A percentile compares a stretch with the other conserved stretches of the same genome.
Evolutionary conservation across 2,113 vertebrate species (phyloP).

Genomic region (Ceyx cyanopectus): DNA sequence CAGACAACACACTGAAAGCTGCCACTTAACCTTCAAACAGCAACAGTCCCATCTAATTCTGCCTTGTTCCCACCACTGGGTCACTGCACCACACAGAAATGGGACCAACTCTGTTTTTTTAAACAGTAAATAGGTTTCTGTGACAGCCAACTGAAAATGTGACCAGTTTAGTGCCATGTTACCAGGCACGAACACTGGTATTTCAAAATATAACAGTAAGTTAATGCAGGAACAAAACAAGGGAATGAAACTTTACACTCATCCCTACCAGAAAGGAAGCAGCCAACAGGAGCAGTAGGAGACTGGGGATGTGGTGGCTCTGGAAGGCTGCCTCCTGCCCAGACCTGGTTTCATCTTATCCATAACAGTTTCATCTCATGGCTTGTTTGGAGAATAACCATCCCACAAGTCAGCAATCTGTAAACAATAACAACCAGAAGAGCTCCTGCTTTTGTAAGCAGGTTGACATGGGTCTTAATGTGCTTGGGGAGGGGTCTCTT

Average conservation of each 20-base stretch:
- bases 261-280: neutral
- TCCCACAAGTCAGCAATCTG: neutral
- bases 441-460: neutral
- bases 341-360: neutral
- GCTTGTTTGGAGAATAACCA: neutral
- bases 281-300: neutral
- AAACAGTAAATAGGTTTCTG: neutral
- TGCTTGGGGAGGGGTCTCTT: fast-evolving
- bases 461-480: neutral
- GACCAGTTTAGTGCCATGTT: neutral
- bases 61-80: neutral
- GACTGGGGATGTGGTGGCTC: neutral
- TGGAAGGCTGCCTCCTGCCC: neutral
- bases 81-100: neutral
- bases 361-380: neutral
- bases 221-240: neutral
- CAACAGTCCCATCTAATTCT: neutral
- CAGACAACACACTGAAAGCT: neutral
- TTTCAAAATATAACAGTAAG: neutral
- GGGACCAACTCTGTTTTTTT: neutral
- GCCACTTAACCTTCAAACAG: constrained; percentile 6
- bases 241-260: neutral
- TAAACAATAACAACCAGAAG: neutral
- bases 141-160: neutral
- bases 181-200: neutral